Conservation (phyloP, 1,140 invertebrate genomes). For the Conus betulinus region DNA sequence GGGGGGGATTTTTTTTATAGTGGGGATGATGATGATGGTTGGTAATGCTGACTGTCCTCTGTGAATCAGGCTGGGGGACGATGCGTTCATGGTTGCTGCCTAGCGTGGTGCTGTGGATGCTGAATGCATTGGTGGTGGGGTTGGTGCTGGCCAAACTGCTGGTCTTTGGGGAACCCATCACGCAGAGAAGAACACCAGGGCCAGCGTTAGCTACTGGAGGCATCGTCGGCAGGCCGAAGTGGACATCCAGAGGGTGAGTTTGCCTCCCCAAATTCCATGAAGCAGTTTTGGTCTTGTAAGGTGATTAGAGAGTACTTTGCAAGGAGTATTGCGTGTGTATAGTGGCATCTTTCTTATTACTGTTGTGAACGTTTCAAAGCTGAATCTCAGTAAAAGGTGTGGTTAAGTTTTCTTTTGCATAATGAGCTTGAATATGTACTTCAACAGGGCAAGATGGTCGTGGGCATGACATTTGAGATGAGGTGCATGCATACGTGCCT, state of each 20-base stretch:
- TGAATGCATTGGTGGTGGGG: slow-evolving; percentile 85
- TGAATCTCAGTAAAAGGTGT: not conserved
- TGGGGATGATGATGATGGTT: too few species aligned
- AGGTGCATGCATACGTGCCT: too few species aligned
- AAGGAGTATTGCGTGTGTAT: not conserved
- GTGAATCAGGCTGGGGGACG: not conserved
- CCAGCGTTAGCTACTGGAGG: slow-evolving; percentile 17
- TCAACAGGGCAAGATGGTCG: too few species aligned
- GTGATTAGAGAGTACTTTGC: not conserved
- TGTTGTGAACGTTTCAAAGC: not conserved
- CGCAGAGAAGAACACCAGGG: slow-evolving; percentile 62
- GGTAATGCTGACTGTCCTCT: not conserved
- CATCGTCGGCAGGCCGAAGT: slow-evolving; percentile 7
- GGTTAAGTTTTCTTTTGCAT: not conserved
- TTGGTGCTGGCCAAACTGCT: slow-evolving; percentile 87
- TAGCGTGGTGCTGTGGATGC: slow-evolving; percentile 70
- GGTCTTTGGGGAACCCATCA: slow-evolving; percentile 90
- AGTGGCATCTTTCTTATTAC: not conserved
- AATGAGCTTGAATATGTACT: too few species aligned
- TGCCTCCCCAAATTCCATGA: not conserved
- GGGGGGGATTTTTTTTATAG: too few species aligned
- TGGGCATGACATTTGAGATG: too few species aligned
- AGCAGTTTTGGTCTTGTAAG: too few species aligned
- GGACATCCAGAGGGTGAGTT: slow-evolving; percentile 24
- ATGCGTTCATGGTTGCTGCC: slow-evolving; percentile 71